Evolutionary conservation across 2,888 invertebrate species (phyloP), one percentile per base, ranked within the genome.

Genomic region (Leptopilina drosophilae): DNA sequence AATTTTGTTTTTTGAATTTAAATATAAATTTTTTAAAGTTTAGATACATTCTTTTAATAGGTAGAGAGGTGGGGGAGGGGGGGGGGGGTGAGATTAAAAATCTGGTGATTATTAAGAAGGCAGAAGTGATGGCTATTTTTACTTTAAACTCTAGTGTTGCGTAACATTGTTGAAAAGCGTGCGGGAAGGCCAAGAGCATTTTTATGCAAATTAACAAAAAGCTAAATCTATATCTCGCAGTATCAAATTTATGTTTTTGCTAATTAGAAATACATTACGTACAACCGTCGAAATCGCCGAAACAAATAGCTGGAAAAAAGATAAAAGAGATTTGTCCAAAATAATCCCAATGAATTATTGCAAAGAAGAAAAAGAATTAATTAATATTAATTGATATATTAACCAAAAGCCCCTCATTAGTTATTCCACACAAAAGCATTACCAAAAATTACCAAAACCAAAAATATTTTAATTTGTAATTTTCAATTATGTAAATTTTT

Each of bases 251-350:
- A 9, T 33, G 5, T 73, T n/a, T 20, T 56, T 42, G 33, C 14
- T n/a, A 56, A 40, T 56, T 73, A 56, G 4, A 49, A 83, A 88
- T 88, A 87, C 85, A 84, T 89, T 90, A 91, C 91, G 88, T 91
- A 91, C 90, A 83, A 86, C 82, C 86, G 86, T 82, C 88, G 77
- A 87, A 84, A 87, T 86, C 89, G 81, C 85, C 87, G 85, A 91
- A 83, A 85, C 91, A 91, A 84, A 87, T 90, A 84, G 89, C 91
- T 91, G 88, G 84, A 73, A 86, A 73, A 75, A 82, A 49, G 49
- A 82, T 84, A 77, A 42, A 73, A 81, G 5, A 33, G 3, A 82
- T 81, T 85, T 77, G 73, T 79, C 82, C 81, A 53, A 33, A 33
- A 77, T 80, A 78, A 81, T 82, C 80, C 79, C 77, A 78, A 76